phyloP scores from a whole-genome alignment of 2,113 vertebrate genomes.

The Dascyllus trimaculatus region DNA sequence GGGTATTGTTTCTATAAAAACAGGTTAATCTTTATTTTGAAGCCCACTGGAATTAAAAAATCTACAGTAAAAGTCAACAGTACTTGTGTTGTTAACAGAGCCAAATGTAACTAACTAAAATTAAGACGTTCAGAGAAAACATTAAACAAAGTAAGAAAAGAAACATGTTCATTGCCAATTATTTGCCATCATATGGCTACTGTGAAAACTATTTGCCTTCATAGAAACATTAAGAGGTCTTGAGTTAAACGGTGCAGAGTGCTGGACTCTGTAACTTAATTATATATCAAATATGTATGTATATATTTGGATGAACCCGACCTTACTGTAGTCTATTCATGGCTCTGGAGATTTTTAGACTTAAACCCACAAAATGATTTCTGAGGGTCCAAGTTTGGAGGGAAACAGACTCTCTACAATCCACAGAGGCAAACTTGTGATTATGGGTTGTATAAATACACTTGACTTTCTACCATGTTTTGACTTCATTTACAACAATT shows the following conservation, averaged over 20 bases:
- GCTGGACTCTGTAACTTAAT: background rate
- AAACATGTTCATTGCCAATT: background rate
- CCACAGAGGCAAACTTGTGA: conserved; percentile 14
- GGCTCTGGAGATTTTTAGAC: background rate
- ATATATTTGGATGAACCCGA: background rate
- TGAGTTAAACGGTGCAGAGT: background rate
- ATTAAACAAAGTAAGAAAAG: background rate
- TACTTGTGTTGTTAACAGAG: background rate
- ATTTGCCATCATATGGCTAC: background rate
- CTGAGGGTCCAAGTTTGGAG: background rate
- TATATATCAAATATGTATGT: no score
- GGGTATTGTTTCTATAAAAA: background rate
- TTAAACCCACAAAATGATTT: conserved; percentile 4
- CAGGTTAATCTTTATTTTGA: background rate
- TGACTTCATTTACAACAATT: background rate
- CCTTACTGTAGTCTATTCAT: background rate
- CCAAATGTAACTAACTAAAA: no score
- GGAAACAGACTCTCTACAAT: background rate
- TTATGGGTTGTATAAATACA: conserved; percentile 6
- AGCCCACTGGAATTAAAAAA: background rate
- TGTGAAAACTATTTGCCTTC: background rate
- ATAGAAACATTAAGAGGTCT: background rate
- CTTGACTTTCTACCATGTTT: background rate
- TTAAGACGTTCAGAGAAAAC: no score
- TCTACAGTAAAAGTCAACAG: background rate